These are phyloP conservation scores for Synanthedon formicaeformis DNA, from an alignment of 2,888 invertebrate species.

Conservation along the genomic window DNA sequence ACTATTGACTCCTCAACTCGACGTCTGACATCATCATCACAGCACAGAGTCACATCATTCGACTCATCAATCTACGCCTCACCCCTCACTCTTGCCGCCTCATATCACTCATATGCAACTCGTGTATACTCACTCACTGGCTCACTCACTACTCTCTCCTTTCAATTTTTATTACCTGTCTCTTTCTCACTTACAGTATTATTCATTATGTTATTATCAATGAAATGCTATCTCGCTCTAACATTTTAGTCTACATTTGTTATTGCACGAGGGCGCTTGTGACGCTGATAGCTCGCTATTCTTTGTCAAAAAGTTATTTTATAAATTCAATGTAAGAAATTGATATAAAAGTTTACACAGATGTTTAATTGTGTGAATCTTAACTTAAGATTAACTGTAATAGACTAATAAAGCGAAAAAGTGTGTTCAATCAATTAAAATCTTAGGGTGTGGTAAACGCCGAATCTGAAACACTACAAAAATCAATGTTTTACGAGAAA, in stretches of 20 bases:
- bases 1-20: no score
- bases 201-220: neutral
- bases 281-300: constrained; percentile 14
- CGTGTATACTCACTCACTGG: no score
- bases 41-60: no score
- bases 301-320: neutral
- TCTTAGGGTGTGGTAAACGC: constrained; percentile 54
- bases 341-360: neutral
- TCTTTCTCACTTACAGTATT: neutral
- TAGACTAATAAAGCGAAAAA: neutral
- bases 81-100: no score
- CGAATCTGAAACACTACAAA: constrained; percentile 19
- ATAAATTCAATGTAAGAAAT: constrained; percentile 23
- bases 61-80: no score
- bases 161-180: neutral
- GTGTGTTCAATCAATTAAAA: constrained; percentile 1
- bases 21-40: no score
- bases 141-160: no score
- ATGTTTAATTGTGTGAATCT: no score
- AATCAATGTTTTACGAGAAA: constrained; percentile 20
- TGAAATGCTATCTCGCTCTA: constrained; percentile 11
- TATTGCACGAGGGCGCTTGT: constrained; percentile 38
- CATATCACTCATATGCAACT: no score
- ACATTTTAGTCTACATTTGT: constrained; percentile 48
- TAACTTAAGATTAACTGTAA: no score